Conservation (phyloP, 2,113 vertebrate genomes). For the Clarias magur region DNA sequence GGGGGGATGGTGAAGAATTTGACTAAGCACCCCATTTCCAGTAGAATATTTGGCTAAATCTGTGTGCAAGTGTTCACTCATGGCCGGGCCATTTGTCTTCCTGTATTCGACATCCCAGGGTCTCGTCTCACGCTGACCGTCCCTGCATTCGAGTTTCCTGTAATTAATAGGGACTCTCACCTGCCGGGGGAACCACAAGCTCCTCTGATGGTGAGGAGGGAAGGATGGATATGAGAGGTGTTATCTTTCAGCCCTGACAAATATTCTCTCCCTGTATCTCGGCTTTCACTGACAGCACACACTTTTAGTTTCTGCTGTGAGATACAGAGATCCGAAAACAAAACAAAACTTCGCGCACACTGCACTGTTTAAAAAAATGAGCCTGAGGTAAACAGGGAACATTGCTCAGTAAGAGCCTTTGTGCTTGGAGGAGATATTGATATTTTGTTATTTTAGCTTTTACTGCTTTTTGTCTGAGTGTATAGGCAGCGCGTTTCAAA, state of each 20-base stretch:
- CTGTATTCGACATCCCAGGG: conserved; percentile 63
- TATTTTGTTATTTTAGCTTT: conserved; percentile 12
- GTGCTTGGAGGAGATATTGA: background rate
- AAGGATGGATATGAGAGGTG: conserved; percentile 42
- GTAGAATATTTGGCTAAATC: conserved; percentile 38
- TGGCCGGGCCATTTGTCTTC: conserved; percentile 63
- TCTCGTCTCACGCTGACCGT: conserved; percentile 61
- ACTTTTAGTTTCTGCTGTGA: conserved; percentile 17
- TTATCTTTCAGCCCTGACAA: conserved; percentile 49
- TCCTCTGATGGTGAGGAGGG: conserved; percentile 54
- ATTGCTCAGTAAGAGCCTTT: background rate
- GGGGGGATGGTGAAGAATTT: conserved; percentile 30
- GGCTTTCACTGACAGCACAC: conserved; percentile 42
- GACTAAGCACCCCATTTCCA: conserved; percentile 33
- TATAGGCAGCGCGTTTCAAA: conserved; percentile 1
- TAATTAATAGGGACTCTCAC: conserved; percentile 73
- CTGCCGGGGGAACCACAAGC: conserved; percentile 64
- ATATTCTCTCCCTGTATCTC: conserved; percentile 47
- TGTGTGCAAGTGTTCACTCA: conserved; percentile 56
- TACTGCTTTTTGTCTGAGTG: background rate
- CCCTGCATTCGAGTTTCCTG: conserved; percentile 64
- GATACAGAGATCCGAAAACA: conserved; percentile 6
- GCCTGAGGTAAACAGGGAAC: conserved; percentile 20
- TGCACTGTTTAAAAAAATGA: background rate
- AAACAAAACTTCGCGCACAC: background rate